Evolutionary conservation across 2,113 vertebrate genomes (phyloP).

Genomic region (Haliaeetus leucogaster): DNA sequence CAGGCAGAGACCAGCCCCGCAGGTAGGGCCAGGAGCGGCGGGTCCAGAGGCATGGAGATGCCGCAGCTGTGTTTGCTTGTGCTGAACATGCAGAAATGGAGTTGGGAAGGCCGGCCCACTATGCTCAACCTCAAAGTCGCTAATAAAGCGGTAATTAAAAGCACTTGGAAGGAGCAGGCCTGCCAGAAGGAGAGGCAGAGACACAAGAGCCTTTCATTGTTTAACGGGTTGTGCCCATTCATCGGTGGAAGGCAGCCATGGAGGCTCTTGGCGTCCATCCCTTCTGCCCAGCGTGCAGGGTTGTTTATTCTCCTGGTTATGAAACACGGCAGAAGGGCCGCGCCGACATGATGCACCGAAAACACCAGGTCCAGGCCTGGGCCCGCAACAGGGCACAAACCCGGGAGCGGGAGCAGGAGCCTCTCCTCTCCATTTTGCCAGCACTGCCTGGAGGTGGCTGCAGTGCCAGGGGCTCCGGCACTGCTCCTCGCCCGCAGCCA

Average conservation of each 20-base stretch:
- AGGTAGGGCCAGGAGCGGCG: not conserved
- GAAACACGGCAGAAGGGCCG: not conserved
- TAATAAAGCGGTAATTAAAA: constrained; percentile 59
- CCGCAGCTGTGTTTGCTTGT: not conserved
- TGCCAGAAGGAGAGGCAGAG: constrained; percentile 44
- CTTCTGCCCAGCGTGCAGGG: not conserved
- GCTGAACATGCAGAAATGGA: not conserved
- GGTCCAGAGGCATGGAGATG: not conserved
- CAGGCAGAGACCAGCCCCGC: not conserved
- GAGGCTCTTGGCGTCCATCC: not conserved
- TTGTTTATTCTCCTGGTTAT: not conserved
- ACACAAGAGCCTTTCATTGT: constrained; percentile 41
- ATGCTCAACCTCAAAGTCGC: not conserved
- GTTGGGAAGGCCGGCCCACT: not conserved
- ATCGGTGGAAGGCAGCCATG: not conserved
- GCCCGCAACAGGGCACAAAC: accelerated
- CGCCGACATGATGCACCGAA: accelerated
- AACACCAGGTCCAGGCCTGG: accelerated
- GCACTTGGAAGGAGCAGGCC: constrained; percentile 29
- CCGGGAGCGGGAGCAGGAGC: not conserved
- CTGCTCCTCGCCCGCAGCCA: not conserved
- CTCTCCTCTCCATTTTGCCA: not conserved
- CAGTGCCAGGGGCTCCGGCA: not conserved
- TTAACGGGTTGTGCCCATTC: constrained; percentile 7
- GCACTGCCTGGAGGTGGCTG: not conserved